Percentiles rank a stretch among this genome's conserved stretches.
Conservation (phyloP, 1,140 invertebrate genomes). For the Archivesica marissinica region DNA sequence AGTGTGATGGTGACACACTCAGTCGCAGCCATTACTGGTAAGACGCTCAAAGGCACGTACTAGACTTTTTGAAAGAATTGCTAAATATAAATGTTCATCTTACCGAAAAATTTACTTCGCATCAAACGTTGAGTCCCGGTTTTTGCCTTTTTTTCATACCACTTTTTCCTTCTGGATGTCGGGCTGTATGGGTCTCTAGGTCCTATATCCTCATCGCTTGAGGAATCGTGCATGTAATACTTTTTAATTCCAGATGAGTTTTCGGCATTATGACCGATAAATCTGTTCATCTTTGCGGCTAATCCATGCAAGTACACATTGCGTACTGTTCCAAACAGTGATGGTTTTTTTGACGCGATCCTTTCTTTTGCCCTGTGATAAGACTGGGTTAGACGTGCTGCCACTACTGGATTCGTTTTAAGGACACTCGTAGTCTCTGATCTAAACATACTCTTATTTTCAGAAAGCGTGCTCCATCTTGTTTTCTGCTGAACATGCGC, state of each 20-base stretch:
- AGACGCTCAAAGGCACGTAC: no score
- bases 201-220: conserved; percentile 9
- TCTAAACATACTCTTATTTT: background rate
- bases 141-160: conserved; percentile 42
- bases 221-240: background rate
- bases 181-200: conserved; percentile 2
- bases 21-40: no score
- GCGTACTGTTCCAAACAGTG: background rate
- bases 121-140: background rate
- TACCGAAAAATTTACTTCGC: conserved; percentile 45
- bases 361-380: conserved; percentile 20
- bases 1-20: no score
- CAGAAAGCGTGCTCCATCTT: background rate
- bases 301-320: conserved; percentile 1
- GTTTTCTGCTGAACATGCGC: no score
- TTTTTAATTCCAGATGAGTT: background rate
- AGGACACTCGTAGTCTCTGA: background rate
- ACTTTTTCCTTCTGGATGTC: background rate
- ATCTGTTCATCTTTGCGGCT: background rate
- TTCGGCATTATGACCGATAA: conserved; percentile 24
- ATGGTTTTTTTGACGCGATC: background rate
- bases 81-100: conserved; percentile 13
- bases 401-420: conserved; percentile 1
- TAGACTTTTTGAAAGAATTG: background rate
- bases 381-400: background rate